phyloP scores from a whole-genome alignment of 2,113 vertebrate species.

The Hucho hucho region DNA sequence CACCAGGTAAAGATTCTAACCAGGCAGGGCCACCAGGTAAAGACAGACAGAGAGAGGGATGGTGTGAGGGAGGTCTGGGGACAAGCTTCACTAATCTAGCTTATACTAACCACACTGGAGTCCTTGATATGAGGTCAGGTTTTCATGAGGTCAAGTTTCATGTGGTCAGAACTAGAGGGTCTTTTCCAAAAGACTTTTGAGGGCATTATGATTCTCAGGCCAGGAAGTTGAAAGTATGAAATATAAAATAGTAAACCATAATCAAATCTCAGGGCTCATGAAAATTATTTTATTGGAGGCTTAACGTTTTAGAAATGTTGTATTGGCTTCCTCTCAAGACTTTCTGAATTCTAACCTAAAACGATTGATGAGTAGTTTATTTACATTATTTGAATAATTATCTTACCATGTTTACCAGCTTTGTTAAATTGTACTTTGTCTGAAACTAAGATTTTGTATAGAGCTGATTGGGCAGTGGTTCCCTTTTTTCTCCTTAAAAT shows the following conservation, averaged over 20 bases:
- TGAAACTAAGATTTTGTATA: too few species aligned
- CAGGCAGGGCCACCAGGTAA: conserved; percentile 7
- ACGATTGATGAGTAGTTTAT: too few species aligned
- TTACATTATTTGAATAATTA: too few species aligned
- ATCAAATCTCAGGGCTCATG: background rate
- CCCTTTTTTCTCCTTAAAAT: too few species aligned
- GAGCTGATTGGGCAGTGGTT: too few species aligned
- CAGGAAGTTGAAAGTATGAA: background rate
- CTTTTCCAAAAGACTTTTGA: background rate
- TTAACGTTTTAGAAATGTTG: background rate
- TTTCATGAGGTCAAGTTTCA: too few species aligned
- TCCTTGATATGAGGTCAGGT: background rate
- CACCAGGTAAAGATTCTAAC: conserved; percentile 17
- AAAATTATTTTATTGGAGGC: background rate
- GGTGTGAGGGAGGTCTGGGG: background rate
- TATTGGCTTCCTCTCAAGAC: too few species aligned
- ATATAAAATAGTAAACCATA: background rate
- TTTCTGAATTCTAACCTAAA: too few species aligned
- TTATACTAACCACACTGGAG: conserved; percentile 2
- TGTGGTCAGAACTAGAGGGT: background rate
- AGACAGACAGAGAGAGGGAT: background rate
- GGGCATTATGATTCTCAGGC: background rate
- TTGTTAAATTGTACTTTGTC: too few species aligned
- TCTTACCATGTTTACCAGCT: too few species aligned
- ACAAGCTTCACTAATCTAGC: background rate